Percentiles rank a stretch among this genome's conserved stretches.
phyloP scores from a whole-genome alignment of 2,797 vertebrate species.

The Takifugu ocellatus region DNA sequence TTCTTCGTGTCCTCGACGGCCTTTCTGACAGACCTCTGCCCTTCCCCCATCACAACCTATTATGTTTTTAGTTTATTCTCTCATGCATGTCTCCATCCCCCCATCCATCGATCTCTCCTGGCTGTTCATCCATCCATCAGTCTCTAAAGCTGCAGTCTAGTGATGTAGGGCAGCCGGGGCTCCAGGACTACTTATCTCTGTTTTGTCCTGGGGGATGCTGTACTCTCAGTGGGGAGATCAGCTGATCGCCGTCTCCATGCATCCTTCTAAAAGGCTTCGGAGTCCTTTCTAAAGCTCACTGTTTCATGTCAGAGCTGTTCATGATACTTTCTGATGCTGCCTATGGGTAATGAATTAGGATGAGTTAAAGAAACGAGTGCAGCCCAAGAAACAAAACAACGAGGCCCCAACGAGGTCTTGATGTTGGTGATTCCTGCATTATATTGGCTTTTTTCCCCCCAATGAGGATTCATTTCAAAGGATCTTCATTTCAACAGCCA shows the following conservation, averaged over 20 bases:
- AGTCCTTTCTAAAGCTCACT: constrained; percentile 9
- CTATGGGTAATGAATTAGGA: too few relatives aligned
- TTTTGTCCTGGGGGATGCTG: constrained; percentile 17
- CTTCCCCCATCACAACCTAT: constrained; percentile 1
- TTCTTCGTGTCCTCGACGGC: constrained; percentile 5
- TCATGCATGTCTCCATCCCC: constrained; percentile 15
- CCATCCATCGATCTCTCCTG: constrained; percentile 26
- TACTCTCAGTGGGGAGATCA: constrained; percentile 20
- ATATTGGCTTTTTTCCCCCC: too few relatives aligned
- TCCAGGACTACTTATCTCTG: constrained; percentile 16
- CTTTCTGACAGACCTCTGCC: neutral
- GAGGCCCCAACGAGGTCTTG: too few relatives aligned
- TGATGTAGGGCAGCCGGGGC: constrained; percentile 23
- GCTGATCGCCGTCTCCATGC: constrained; percentile 19
- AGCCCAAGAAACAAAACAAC: too few relatives aligned
- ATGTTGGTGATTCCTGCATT: too few relatives aligned
- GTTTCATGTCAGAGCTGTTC: constrained; percentile 21
- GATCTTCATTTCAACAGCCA: too few relatives aligned
- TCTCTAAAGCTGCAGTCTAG: constrained; percentile 18
- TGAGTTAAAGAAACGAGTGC: too few relatives aligned
- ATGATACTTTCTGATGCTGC: too few relatives aligned
- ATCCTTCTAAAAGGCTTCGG: constrained; percentile 7
- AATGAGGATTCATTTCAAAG: too few relatives aligned
- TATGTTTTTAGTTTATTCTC: constrained; percentile 16
- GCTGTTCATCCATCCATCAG: constrained; percentile 22